Percentiles rank a stretch among this genome's conserved stretches.
Evolutionary conservation across 2,113 vertebrate genomes (phyloP).

Genomic region (Montifringilla adamsi): DNA sequence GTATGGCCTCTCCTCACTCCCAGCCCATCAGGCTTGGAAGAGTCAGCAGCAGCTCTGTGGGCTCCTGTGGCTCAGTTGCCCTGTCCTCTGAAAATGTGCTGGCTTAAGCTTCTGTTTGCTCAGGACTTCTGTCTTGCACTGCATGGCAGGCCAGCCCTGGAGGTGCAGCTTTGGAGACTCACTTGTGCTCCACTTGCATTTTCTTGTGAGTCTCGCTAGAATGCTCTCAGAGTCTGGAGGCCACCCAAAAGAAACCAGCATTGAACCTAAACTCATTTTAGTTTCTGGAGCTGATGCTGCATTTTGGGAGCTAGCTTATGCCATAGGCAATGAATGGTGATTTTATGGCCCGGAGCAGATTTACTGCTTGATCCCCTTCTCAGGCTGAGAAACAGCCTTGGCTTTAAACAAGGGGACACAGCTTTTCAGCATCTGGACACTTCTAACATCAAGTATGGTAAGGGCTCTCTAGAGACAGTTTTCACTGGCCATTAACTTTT

Average conservation of each 20-base stretch:
- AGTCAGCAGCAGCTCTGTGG: not conserved
- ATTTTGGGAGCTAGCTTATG: not conserved
- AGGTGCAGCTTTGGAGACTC: not conserved
- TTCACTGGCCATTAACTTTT: slow-evolving; percentile 28
- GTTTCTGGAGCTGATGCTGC: not conserved
- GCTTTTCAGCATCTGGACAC: not conserved
- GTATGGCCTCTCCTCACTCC: rapidly evolving
- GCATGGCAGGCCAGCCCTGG: not conserved
- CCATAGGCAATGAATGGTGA: not conserved
- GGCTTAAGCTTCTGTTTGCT: not conserved
- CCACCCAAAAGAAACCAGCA: not conserved
- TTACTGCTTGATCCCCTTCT: not conserved
- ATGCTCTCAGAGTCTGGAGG: not conserved
- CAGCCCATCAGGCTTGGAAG: not conserved
- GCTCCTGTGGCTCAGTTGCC: not conserved
- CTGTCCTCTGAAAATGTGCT: not conserved
- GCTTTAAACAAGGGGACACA: not conserved
- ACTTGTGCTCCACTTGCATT: rapidly evolving
- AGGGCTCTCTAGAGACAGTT: not conserved
- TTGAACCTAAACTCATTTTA: not conserved
- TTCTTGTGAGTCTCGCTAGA: not conserved
- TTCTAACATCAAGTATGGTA: not conserved
- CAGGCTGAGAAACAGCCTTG: not conserved
- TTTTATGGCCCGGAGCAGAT: not conserved
- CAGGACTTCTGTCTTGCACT: too few relatives aligned